Evolutionary conservation across 2,797 vertebrate genomes (phyloP).

Genomic region (Gymnothorax reevesii): DNA sequence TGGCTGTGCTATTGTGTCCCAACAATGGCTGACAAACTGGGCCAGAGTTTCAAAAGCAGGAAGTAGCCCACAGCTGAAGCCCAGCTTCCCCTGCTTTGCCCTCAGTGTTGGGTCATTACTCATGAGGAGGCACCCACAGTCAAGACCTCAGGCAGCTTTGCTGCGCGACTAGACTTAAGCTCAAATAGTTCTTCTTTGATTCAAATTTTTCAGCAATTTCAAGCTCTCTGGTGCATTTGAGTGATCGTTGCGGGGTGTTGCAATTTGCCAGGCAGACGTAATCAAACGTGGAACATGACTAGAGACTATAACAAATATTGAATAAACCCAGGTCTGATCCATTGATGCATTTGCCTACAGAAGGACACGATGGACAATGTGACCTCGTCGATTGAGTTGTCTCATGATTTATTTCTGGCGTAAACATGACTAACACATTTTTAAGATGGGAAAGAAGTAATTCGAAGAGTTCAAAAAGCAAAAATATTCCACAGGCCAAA

Average conservation of each 20-base stretch:
- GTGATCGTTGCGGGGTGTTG: too few species aligned
- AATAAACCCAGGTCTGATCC: background rate
- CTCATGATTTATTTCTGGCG: background rate
- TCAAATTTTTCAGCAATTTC: too few species aligned
- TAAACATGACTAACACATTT: background rate
- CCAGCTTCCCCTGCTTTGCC: slow-evolving; percentile 48
- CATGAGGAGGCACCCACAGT: background rate
- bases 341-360: background rate
- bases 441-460: background rate
- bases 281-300: too few species aligned
- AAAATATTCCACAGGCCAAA: background rate
- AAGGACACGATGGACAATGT: background rate
- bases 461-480: background rate
- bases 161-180: background rate
- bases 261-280: too few species aligned
- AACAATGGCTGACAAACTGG: slow-evolving; percentile 66
- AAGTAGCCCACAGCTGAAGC: slow-evolving; percentile 58
- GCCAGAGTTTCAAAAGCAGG: slow-evolving; percentile 66
- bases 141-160: too few species aligned
- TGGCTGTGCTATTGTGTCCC: slow-evolving; percentile 58
- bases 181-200: too few species aligned
- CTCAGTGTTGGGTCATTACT: slow-evolving; percentile 52
- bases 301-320: too few species aligned
- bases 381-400: background rate
- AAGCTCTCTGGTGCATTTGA: too few species aligned